These are phyloP conservation scores for Equus przewalskii DNA, from an alignment of 2,113 vertebrate genomes.

Conservation along the genomic window DNA sequence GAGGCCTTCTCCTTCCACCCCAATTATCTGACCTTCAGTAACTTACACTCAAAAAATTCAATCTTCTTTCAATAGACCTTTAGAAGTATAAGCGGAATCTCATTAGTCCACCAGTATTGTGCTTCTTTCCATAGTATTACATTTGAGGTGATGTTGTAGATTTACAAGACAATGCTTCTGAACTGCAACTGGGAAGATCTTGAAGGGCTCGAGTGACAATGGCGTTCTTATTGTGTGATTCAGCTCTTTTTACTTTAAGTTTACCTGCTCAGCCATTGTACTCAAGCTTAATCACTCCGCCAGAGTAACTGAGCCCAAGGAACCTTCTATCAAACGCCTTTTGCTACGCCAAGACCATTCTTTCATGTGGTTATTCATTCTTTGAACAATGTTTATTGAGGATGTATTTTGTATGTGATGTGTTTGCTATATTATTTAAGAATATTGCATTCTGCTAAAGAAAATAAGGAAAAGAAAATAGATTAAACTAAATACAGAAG, in stretches of 20 bases:
- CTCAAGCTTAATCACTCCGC: neutral
- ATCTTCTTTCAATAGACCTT: neutral
- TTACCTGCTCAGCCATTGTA: neutral
- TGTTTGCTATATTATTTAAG: conserved; percentile 8
- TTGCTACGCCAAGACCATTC: neutral
- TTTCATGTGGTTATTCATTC: neutral
- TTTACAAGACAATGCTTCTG: neutral
- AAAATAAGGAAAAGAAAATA: neutral
- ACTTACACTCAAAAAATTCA: neutral
- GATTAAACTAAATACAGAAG: neutral
- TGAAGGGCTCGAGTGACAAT: neutral
- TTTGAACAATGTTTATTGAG: neutral
- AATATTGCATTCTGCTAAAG: neutral
- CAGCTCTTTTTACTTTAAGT: neutral
- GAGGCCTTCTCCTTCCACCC: neutral
- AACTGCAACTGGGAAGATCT: neutral
- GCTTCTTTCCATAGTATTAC: neutral
- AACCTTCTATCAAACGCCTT: neutral
- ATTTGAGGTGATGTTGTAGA: neutral
- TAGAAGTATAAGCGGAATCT: conserved; percentile 9
- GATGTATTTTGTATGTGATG: neutral
- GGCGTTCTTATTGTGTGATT: neutral
- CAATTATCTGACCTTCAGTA: neutral
- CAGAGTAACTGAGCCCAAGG: neutral
- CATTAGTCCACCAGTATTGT: neutral